phyloP scores from a whole-genome alignment of 2,797 vertebrate genomes.

The Hybognathus amarus region DNA sequence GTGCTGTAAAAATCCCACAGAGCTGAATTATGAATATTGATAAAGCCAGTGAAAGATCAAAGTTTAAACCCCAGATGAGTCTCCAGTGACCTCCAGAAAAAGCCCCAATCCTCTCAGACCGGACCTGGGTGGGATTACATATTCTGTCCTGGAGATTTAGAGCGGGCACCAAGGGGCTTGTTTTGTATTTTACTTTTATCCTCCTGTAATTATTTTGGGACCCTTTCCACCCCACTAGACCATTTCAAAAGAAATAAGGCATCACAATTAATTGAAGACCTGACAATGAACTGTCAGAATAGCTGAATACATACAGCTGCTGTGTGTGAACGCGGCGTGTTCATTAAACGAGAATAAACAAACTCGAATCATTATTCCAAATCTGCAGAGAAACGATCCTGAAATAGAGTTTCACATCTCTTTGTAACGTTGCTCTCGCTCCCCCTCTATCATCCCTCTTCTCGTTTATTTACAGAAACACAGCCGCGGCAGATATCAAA shows the following conservation, averaged over 20 bases:
- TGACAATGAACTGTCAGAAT: slow-evolving; percentile 33
- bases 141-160: background rate
- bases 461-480: slow-evolving; percentile 73
- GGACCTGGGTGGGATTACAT: slow-evolving; percentile 13
- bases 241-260: slow-evolving; percentile 30
- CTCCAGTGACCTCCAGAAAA: background rate
- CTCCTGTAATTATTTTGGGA: slow-evolving; percentile 2
- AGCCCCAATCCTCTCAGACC: background rate
- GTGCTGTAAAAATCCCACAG: background rate
- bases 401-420: slow-evolving; percentile 50
- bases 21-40: slow-evolving; percentile 11
- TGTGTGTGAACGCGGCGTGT: slow-evolving; percentile 22
- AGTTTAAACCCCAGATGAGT: background rate
- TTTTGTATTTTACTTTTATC: background rate
- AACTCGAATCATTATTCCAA: slow-evolving; percentile 50
- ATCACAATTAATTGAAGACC: slow-evolving; percentile 9
- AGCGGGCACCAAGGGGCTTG: background rate
- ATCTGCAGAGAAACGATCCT: slow-evolving; percentile 44
- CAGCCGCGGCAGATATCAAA: slow-evolving; percentile 71
- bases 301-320: slow-evolving; percentile 11
- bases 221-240: background rate
- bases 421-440: slow-evolving; percentile 3
- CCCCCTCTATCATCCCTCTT: slow-evolving; percentile 52
- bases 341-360: slow-evolving; percentile 51
- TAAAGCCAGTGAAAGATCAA: background rate